Evolutionary conservation across 2,113 vertebrate species (phyloP), one percentile per base, ranked within the genome.

Genomic region (Sigmodon hispidus): DNA sequence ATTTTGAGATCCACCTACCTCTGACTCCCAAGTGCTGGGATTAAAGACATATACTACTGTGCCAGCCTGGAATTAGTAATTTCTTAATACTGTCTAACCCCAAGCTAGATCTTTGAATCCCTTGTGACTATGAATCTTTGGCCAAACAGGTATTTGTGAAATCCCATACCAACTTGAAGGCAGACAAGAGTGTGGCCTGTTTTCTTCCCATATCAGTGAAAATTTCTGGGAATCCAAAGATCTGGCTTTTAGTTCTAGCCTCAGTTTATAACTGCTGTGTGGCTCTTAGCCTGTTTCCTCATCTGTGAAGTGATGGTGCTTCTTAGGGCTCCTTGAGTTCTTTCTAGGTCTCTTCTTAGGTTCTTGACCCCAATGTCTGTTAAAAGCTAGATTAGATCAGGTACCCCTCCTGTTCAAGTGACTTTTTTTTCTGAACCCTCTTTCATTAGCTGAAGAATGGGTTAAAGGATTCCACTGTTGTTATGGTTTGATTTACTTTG

Each of bases 81-180:
- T 52, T 87, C 48, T 70, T n/a, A n/a, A 87, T 94, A 45, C 12
- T 88, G 2, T 36, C 26, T 48, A n/a, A 89, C 11, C 79, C 77
- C 92, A 69, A 94, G 50, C n/a, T 93, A 40, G 43, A 48, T 92
- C 61, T 93, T 89, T 91, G 84, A 94, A 87, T 55, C 45, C 11
- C 0, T 75, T 96, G 52, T 93, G 83, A 45, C 72, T 93, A 55
- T 89, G 87, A 94, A 80, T 88, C 7, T 84, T 36, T 94, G 94
- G 90, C 73, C 55, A 36, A 91, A 7, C 7, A 89, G 48, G 73
- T 70, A 90, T 21, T 69, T 19, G 3, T 90, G 43, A 94, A 80
- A 61, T 26, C 45, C 31, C 4, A 1, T 94, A 86, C 40, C 73
- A 34, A 72, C 63, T 2, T 79, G 73, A 84, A 72, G 36, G 81